Percentiles rank a stretch among this genome's conserved stretches.
These are phyloP conservation scores for Sinocyclocheilus maitianheensis DNA, from an alignment of 2,113 vertebrate genomes.

Conservation along the genomic window DNA sequence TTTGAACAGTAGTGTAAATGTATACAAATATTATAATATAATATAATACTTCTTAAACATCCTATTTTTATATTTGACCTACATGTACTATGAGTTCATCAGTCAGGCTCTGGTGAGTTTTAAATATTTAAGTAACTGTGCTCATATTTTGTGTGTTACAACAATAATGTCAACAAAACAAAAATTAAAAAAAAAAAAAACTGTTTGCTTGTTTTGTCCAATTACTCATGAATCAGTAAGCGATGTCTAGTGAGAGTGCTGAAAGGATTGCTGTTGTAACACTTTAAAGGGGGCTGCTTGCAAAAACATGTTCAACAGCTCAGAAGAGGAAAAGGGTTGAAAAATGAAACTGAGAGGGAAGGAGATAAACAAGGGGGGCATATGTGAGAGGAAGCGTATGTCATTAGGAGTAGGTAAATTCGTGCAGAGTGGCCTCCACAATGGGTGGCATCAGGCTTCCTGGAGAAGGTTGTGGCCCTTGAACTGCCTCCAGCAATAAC, in stretches of 20 bases:
- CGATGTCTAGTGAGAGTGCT: not conserved
- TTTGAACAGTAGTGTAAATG: too few species aligned
- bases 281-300: conserved; percentile 47
- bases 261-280: conserved; percentile 36
- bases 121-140: not conserved
- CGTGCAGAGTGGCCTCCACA: conserved; percentile 51
- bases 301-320: conserved; percentile 51
- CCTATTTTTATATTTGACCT: too few species aligned
- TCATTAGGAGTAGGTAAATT: conserved; percentile 49
- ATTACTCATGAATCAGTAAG: not conserved
- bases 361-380: conserved; percentile 40
- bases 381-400: conserved; percentile 29
- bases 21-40: too few species aligned
- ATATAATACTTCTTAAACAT: too few species aligned
- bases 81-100: not conserved
- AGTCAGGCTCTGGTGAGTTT: not conserved
- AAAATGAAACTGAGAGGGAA: conserved; percentile 5
- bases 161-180: not conserved
- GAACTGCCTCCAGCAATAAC: conserved; percentile 62
- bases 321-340: conserved; percentile 20
- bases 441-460: conserved; percentile 62
- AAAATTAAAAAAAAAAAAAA: too few species aligned
- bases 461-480: conserved; percentile 47
- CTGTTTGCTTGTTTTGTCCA: not conserved
- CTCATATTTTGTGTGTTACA: not conserved